Percentiles rank a stretch among this genome's conserved stretches.
Conservation (phyloP, 2,888 invertebrate species). For the Geophilus truncorum region DNA sequence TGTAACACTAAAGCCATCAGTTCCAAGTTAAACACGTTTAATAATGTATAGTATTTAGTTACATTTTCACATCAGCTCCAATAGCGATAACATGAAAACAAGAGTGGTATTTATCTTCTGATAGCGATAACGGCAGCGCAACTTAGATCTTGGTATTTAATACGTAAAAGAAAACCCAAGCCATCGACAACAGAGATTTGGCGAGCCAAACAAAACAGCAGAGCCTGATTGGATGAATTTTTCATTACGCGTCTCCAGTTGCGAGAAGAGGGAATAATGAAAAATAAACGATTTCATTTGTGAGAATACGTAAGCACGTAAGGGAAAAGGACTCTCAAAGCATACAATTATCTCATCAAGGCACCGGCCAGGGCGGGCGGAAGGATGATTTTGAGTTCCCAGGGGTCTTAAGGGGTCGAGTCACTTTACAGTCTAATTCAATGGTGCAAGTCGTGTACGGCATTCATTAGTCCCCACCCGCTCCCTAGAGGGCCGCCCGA, state of each 20-base stretch:
- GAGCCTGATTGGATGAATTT: background rate
- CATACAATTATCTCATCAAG: slow-evolving; percentile 2
- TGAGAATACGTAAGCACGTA: background rate
- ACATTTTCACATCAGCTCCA: no score
- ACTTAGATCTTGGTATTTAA: no score
- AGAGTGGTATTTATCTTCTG: no score
- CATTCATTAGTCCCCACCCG: background rate
- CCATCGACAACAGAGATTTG: background rate
- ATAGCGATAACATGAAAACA: no score
- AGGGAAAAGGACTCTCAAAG: background rate
- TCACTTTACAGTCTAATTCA: background rate
- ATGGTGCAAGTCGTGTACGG: background rate
- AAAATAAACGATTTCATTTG: background rate
- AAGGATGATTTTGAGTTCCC: background rate
- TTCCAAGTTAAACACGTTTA: no score
- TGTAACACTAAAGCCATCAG: no score
- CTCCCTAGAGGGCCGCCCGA: background rate
- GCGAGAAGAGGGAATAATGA: background rate
- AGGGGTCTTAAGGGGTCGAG: background rate
- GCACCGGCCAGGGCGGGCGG: background rate
- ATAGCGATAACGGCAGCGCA: no score
- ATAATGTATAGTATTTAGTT: no score
- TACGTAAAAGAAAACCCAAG: background rate
- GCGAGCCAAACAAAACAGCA: background rate
- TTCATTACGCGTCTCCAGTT: background rate